Evolutionary conservation across 2,113 vertebrate genomes (phyloP), one percentile per base, ranked within the genome.

Genomic region (Fulica atra): DNA sequence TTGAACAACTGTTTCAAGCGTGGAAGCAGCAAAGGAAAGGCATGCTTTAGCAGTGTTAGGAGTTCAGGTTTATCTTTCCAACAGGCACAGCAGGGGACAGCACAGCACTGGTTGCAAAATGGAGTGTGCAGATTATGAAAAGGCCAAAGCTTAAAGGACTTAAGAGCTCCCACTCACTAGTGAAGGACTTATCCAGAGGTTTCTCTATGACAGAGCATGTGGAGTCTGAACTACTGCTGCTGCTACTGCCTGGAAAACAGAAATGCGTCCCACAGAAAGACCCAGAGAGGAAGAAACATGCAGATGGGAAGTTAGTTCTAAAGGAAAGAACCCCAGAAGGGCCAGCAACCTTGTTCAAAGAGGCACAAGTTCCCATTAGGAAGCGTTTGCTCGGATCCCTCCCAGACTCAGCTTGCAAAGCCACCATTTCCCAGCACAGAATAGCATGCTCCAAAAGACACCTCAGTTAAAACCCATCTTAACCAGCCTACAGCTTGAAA

Each of bases 161-260:
- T 71, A 96, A 97, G 97, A 98, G 97, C 98, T 98, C 98, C 98
- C 98, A 99, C 99, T 99, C 99, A 99, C 99, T 99, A 98, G 98
- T 98, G 95, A 98, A 98, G 98, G 97, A 95, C 98, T 98, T 98
- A 97, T 98, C 98, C 98, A 98, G 98, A 98, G 98, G 98, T 98
- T 98, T 98, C 95, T 98, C 98, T 97, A 98, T 97, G 96, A 99
- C 98, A 98, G 98, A 98, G 92, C 98, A 98, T 98, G 98, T 98
- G 96, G 98, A 98, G 96, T 98, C 98, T 98, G 98, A 99, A 97
- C 98, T 99, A 98, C 98, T 98, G 98, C 98, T 98, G 98, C 98
- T 98, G 98, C 98, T 97, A 98, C 98, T 99, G 97, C 98, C 99
- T 99, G 98, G 93, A 99, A 99, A 98, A 98, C 97, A 99, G 96